Conservation (phyloP, 2,113 vertebrate genomes). For the Psittacula cyanocephala region DNA sequence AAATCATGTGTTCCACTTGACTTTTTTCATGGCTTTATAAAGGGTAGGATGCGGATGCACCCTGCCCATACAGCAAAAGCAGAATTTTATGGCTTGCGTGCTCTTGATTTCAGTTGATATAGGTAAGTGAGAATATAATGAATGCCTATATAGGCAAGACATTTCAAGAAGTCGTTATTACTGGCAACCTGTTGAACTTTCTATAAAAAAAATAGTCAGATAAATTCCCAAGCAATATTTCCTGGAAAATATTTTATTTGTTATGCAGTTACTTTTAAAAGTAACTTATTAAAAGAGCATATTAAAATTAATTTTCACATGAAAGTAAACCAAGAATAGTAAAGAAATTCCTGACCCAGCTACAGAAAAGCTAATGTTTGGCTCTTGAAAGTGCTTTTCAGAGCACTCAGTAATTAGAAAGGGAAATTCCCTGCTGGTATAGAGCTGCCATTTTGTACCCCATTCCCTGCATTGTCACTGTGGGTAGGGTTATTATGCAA, state of each 20-base stretch:
- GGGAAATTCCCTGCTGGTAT: conserved; percentile 44
- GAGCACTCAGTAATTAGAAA: conserved; percentile 19
- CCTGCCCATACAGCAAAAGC: background rate
- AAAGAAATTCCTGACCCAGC: background rate
- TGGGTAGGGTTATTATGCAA: conserved; percentile 50
- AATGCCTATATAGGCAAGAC: background rate
- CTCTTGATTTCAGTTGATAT: background rate
- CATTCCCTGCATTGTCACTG: background rate
- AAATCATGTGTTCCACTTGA: background rate
- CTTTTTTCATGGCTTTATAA: background rate
- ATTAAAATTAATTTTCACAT: background rate
- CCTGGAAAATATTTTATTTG: background rate
- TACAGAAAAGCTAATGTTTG: conserved; percentile 8
- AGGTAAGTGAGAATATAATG: background rate
- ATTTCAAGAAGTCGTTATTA: background rate
- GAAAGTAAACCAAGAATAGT: background rate
- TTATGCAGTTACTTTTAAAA: background rate
- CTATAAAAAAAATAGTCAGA: background rate
- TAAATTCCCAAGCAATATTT: background rate
- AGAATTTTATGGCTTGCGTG: background rate
- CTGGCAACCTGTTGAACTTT: background rate
- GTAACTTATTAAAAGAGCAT: background rate
- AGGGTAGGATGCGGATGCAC: background rate
- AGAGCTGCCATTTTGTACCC: conserved; percentile 40
- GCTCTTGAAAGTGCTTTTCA: conserved; percentile 10